phyloP scores from a whole-genome alignment of 2,113 vertebrate genomes.

The Sebastes fasciatus region DNA sequence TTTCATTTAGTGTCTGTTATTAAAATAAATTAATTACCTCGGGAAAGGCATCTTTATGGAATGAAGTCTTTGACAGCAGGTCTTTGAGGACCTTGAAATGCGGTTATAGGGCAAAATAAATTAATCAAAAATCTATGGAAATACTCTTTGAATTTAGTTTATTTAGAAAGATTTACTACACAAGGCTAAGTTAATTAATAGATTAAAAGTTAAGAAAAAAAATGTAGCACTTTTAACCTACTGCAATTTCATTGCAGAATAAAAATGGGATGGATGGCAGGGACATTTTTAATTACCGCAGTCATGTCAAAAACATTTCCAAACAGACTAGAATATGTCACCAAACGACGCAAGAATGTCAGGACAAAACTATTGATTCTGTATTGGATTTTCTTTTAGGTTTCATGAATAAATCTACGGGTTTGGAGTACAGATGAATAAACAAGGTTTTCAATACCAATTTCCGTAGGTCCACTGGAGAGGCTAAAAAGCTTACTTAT shows the following conservation, averaged over 20 bases:
- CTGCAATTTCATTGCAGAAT: conserved; percentile 26
- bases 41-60: conserved; percentile 61
- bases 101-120: conserved; percentile 46
- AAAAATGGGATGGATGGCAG: background rate
- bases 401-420: conserved; percentile 68
- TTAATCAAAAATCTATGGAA: conserved; percentile 40
- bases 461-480: conserved; percentile 62
- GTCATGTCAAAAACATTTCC: conserved; percentile 35
- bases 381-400: conserved; percentile 51
- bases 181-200: conserved; percentile 4
- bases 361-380: conserved; percentile 57
- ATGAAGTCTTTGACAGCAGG: conserved; percentile 50
- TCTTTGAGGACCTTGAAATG: conserved; percentile 65
- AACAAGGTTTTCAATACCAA: conserved; percentile 70
- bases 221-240: conserved; percentile 4
- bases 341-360: conserved; percentile 41
- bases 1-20: conserved; percentile 69
- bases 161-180: conserved; percentile 35
- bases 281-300: conserved; percentile 23
- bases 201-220: background rate
- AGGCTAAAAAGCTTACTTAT: conserved; percentile 56
- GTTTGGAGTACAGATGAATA: conserved; percentile 58
- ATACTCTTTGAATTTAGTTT: conserved; percentile 27
- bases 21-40: conserved; percentile 76
- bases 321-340: conserved; percentile 19